These are phyloP conservation scores for Pterois miles DNA, from an alignment of 2,797 vertebrate species.

Conservation along the genomic window DNA sequence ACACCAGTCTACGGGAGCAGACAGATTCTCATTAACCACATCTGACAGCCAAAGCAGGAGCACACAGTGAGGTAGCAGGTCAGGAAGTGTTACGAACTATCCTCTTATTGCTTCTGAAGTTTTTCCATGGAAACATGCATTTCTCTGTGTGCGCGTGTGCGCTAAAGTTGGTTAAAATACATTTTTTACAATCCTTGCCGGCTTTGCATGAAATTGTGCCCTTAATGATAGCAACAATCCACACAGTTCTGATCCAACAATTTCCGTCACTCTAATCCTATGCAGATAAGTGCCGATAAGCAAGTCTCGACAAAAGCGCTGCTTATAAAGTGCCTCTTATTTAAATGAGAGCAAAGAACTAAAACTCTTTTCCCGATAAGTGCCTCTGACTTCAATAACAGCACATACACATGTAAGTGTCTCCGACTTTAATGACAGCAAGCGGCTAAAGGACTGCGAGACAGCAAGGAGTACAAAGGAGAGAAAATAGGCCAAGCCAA, in stretches of 20 bases:
- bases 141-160: background rate
- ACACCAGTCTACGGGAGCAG: conserved; percentile 49
- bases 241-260: conserved; percentile 32
- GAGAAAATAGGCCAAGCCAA: conserved; percentile 64
- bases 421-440: conserved; percentile 50
- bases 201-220: conserved; percentile 20
- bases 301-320: conserved; percentile 36
- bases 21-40: conserved; percentile 74
- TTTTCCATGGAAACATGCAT: conserved; percentile 1
- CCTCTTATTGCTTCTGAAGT: conserved; percentile 63
- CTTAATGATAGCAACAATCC: conserved; percentile 14
- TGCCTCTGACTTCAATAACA: conserved; percentile 41
- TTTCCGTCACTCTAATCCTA: conserved; percentile 24
- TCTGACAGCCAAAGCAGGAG: conserved; percentile 75
- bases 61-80: conserved; percentile 67
- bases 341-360: conserved; percentile 55
- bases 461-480: conserved; percentile 46
- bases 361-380: conserved; percentile 41
- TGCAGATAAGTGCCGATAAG: conserved; percentile 59
- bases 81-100: conserved; percentile 57
- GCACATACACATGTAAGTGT: conserved; percentile 36
- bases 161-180: conserved; percentile 20
- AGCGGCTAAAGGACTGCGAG: conserved; percentile 39
- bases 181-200: background rate
- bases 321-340: conserved; percentile 48